Evolutionary conservation across 2,797 vertebrate genomes (phyloP).

Genomic region (Okamejei kenojei): DNA sequence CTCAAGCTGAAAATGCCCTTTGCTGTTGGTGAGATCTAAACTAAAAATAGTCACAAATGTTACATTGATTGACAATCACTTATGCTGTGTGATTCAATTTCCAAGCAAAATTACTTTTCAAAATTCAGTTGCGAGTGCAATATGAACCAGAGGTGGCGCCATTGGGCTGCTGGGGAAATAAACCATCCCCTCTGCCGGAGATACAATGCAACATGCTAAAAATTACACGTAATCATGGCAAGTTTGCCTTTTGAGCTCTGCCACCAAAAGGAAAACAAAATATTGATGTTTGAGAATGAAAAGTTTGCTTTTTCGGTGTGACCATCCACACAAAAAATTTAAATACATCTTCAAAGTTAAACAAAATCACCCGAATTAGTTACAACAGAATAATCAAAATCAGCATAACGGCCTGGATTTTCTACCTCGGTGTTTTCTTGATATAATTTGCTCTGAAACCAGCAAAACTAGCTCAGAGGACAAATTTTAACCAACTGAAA

Average conservation of each 20-base stretch:
- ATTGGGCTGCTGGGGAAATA: background rate
- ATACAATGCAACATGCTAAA: background rate
- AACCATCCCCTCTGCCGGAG: background rate
- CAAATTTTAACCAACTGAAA: background rate
- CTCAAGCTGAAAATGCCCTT: no score
- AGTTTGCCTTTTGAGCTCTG: background rate
- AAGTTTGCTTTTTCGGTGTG: background rate
- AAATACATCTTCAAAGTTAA: background rate
- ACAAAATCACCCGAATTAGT: background rate
- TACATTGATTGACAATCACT: no score
- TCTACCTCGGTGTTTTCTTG: background rate
- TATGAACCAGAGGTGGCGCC: slow-evolving; percentile 35
- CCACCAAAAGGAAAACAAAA: background rate
- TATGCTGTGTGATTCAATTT: no score
- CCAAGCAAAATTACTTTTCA: background rate
- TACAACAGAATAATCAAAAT: background rate
- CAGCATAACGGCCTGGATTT: background rate
- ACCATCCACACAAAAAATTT: background rate
- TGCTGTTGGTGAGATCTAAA: no score
- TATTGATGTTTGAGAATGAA: background rate
- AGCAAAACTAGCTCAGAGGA: background rate
- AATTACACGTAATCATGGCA: background rate
- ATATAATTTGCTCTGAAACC: background rate
- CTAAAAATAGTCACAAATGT: no score
- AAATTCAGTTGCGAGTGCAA: background rate